A percentile compares a stretch with the other conserved stretches of the same genome.
phyloP scores from a whole-genome alignment of 2,888 invertebrate species.

The Orchestes rusci region DNA sequence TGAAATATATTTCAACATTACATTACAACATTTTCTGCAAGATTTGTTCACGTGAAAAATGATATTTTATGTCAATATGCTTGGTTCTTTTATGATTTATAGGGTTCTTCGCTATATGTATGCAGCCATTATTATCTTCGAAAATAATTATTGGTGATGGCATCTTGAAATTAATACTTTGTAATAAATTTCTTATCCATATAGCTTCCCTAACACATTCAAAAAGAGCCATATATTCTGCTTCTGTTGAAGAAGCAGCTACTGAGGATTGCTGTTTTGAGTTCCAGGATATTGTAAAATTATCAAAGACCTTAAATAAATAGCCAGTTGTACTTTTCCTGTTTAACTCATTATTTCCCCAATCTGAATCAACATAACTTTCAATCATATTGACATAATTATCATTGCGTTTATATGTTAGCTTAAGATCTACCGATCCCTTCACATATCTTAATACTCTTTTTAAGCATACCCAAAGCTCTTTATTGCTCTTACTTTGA shows the following conservation, averaged over 20 bases:
- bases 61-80: too few species aligned
- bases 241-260: constrained; percentile 28
- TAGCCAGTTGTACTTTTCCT: constrained; percentile 27
- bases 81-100: too few species aligned
- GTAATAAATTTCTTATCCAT: constrained; percentile 25
- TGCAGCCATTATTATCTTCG: too few species aligned
- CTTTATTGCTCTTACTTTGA: constrained; percentile 29
- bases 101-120: too few species aligned
- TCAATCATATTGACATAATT: constrained; percentile 24
- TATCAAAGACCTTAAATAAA: constrained; percentile 28
- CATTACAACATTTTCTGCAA: too few species aligned
- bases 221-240: constrained; percentile 26
- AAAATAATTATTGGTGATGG: too few species aligned
- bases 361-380: constrained; percentile 34
- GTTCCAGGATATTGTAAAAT: constrained; percentile 31
- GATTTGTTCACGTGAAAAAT: too few species aligned
- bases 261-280: constrained; percentile 33
- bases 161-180: too few species aligned
- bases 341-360: constrained; percentile 25
- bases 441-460: constrained; percentile 27
- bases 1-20: too few species aligned
- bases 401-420: constrained; percentile 25
- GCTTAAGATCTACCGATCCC: constrained; percentile 24
- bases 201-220: constrained; percentile 32
- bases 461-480: constrained; percentile 30